phyloP scores from a whole-genome alignment of 2,888 invertebrate species.

The Drosophila melanosoma region DNA sequence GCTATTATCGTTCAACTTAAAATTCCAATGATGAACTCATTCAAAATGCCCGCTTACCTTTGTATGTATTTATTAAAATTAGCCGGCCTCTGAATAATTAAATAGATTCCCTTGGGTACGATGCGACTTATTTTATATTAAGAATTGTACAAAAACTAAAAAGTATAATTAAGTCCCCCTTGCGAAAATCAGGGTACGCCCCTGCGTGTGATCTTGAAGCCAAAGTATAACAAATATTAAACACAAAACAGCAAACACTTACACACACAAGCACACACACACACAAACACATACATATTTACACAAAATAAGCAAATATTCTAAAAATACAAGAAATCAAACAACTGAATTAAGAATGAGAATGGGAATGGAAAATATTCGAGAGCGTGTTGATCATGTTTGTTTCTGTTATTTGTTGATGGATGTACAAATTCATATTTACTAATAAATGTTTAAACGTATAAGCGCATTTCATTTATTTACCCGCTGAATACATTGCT shows the following conservation, averaged over 20 bases:
- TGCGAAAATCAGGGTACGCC: conserved; percentile 6
- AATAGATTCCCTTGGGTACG: neutral
- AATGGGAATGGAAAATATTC: conserved; percentile 4
- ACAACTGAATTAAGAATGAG: conserved; percentile 12
- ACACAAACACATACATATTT: conserved; percentile 6
- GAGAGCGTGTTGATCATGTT: conserved; percentile 25
- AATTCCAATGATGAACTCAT: neutral
- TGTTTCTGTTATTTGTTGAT: conserved; percentile 13
- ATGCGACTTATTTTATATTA: neutral
- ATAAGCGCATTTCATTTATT: conserved; percentile 60
- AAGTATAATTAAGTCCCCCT: neutral
- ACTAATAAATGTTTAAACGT: neutral
- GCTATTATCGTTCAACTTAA: neutral
- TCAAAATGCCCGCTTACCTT: neutral
- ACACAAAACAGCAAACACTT: neutral
- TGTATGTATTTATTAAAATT: neutral
- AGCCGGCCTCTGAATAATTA: neutral
- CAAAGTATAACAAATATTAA: conserved; percentile 13
- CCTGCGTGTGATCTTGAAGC: conserved; percentile 24
- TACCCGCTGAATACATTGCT: conserved; percentile 83
- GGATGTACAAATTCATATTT: conserved; percentile 13
- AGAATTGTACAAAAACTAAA: neutral
- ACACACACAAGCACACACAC: conserved; percentile 9
- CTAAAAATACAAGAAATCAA: conserved; percentile 45
- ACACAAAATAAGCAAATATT: conserved; percentile 11